Conservation (phyloP, 2,113 vertebrate genomes). For the Leptosomus discolor region DNA sequence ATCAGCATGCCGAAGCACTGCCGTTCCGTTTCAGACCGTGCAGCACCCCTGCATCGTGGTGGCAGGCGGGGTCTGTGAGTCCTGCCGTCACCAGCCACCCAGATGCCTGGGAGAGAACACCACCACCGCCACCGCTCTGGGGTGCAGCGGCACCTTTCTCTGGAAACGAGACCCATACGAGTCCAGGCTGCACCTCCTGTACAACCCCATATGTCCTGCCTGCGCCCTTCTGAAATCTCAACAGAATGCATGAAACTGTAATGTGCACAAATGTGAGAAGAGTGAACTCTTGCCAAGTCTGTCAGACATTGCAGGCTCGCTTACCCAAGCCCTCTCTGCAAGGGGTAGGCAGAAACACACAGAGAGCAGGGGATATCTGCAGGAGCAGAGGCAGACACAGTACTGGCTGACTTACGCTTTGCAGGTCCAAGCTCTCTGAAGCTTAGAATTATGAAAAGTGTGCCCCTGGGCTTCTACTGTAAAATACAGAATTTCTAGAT, state of each 20-base stretch:
- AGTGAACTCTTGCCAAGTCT: not conserved
- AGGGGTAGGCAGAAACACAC: fast-evolving
- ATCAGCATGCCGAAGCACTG: too few species aligned
- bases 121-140: fast-evolving
- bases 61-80: too few species aligned
- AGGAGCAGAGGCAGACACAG: not conserved
- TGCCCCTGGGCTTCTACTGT: not conserved
- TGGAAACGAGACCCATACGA: not conserved
- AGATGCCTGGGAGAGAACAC: too few species aligned
- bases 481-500: not conserved
- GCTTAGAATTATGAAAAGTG: not conserved
- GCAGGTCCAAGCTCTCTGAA: not conserved
- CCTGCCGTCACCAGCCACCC: too few species aligned
- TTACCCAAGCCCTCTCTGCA: not conserved
- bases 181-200: not conserved
- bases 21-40: too few species aligned
- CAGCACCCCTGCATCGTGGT: too few species aligned
- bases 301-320: fast-evolving
- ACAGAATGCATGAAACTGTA: not conserved
- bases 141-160: not conserved
- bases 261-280: not conserved
- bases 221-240: not conserved
- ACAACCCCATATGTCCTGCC: fast-evolving
- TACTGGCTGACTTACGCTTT: too few species aligned
- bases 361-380: fast-evolving